Percentiles rank a stretch among this genome's conserved stretches.
phyloP scores from a whole-genome alignment of 37 sponge, comb jelly and placozoan genomes.

The Mnemiopsis leidyi region DNA sequence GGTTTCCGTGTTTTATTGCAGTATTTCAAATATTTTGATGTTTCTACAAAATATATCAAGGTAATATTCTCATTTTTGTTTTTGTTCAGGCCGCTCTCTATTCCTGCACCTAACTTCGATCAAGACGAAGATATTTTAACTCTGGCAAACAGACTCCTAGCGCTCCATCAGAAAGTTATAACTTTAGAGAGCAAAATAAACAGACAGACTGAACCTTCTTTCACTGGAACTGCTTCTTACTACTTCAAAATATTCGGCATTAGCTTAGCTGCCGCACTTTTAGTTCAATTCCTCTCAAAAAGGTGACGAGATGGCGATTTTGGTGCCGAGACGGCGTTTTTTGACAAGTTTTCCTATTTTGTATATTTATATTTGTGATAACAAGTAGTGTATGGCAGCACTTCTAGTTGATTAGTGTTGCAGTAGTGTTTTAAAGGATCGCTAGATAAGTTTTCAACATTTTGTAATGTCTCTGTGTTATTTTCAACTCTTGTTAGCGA shows the following conservation, averaged over 20 bases:
- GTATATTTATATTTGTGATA: not conserved
- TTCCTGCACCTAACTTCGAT: constrained; percentile 46
- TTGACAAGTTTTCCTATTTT: not conserved
- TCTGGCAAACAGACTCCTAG: constrained; percentile 17
- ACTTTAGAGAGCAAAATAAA: constrained; percentile 5
- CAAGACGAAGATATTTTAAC: constrained; percentile 65
- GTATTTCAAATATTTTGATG: too few relatives aligned
- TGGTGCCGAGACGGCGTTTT: too few relatives aligned
- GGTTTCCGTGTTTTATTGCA: too few relatives aligned
- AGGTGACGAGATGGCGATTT: not conserved
- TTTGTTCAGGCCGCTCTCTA: not conserved
- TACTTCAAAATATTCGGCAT: constrained; percentile 53
- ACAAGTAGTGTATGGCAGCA: too few relatives aligned
- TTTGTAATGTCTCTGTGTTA: too few relatives aligned
- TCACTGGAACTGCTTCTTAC: not conserved
- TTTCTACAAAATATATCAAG: too few relatives aligned
- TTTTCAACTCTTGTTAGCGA: too few relatives aligned
- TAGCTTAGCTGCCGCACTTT: not conserved
- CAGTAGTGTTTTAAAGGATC: too few relatives aligned
- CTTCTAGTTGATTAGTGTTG: too few relatives aligned
- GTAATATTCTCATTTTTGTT: not conserved
- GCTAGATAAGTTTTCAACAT: too few relatives aligned
- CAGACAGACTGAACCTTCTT: not conserved
- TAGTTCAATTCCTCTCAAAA: constrained; percentile 1
- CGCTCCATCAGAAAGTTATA: constrained; percentile 51